Evolutionary conservation across 1,140 invertebrate genomes (phyloP), one percentile per base, ranked within the genome.

Genomic region (Macrostomum lignano): DNA sequence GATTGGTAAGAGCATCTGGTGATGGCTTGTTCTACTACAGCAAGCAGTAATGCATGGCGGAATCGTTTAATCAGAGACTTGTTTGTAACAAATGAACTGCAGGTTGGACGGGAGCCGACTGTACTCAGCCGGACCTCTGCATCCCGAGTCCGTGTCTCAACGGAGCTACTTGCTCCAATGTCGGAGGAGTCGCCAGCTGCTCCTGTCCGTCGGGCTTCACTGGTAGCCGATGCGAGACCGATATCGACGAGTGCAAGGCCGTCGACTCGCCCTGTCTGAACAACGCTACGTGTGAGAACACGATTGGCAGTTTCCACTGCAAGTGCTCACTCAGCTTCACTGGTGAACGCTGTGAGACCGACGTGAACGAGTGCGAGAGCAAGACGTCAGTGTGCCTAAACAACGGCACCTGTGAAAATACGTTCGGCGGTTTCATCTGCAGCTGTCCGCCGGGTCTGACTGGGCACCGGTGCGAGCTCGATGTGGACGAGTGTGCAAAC

Each of bases 381-480:
- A 69, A 84, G 7, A 9, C 26, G 7, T 17, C 26, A 7, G 14
- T 28, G 15, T 96, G 88, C 56, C 55, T 84, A 2, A 58, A 94
- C 14, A 74, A 72, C 7, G 72, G 82, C 2, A 76, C 79, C 40
- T 93, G 84, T 57, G 84, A 81, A 0, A 79, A 88, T 56, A 62
- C 91, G 35, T 65, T 86, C 2, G 73, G 74, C 33, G 78, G 86
- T 47, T 91, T 86, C 51, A 70, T 47, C 0, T 59, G 56, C 39
- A 34, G 30, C n/a, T 98, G 91, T 60, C 78, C 78, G 7, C 64
- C 71, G 11, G 86, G 88, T 31, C 98, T 91, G 46, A 74, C 72
- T 13, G 91, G 91, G 7, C 93, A 91, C 62, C 68, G 82, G 26
- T 98, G 91, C 49, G 78, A 96, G 45, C 68, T 78, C 35, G 91